Evolutionary conservation across 2,797 vertebrate genomes (phyloP).

Genomic region (Sebastes iracundus): DNA sequence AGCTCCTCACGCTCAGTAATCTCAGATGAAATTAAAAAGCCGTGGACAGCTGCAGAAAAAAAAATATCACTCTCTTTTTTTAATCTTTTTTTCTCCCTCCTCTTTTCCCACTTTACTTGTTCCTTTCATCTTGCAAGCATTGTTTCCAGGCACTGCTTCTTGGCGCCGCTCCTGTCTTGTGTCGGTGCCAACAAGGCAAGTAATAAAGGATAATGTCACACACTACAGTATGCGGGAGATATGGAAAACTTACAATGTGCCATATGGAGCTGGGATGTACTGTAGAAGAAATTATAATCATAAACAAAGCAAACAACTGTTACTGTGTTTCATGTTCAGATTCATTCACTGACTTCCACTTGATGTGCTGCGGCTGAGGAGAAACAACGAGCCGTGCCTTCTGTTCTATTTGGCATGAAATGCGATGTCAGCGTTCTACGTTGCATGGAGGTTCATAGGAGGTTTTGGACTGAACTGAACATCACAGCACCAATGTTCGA

Average conservation of each 20-base stretch:
- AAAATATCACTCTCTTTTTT: not conserved
- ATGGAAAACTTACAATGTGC: constrained; percentile 10
- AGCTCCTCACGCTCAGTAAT: constrained; percentile 59
- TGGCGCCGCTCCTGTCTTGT: constrained; percentile 24
- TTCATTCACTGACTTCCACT: constrained; percentile 14
- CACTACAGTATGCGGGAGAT: constrained; percentile 16
- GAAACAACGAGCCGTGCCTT: constrained; percentile 6
- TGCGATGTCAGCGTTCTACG: not conserved
- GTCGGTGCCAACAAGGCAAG: constrained; percentile 44
- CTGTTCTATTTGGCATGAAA: constrained; percentile 34
- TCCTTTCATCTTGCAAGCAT: constrained; percentile 33
- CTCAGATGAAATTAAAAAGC: constrained; percentile 68
- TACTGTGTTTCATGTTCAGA: constrained; percentile 12
- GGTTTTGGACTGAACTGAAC: not conserved
- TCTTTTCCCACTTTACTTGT: constrained; percentile 13
- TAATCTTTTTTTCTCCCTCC: not conserved
- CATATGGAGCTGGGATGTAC: constrained; percentile 37
- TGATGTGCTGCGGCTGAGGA: constrained; percentile 2
- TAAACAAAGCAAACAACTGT: constrained; percentile 34
- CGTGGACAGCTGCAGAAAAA: constrained; percentile 34
- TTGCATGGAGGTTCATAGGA: not conserved
- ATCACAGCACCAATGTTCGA: not conserved
- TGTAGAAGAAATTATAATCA: constrained; percentile 26
- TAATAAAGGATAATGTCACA: constrained; percentile 55
- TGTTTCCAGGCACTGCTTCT: constrained; percentile 27